These are phyloP conservation scores for Sacculina carcini DNA, from an alignment of 2,888 invertebrate genomes.

Conservation along the genomic window DNA sequence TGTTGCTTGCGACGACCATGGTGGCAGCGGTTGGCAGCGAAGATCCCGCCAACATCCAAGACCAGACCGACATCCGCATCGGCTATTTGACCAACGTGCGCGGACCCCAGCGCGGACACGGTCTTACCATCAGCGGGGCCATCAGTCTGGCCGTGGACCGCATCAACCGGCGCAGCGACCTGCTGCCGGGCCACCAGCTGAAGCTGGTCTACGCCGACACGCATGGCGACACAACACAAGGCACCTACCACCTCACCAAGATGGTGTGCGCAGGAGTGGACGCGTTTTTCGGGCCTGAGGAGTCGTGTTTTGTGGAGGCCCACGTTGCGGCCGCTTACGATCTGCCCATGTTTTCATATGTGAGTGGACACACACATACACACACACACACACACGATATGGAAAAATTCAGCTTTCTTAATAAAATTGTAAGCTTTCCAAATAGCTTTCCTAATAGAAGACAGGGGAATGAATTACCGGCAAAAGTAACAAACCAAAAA, in stretches of 20 bases:
- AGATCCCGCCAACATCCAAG: too few relatives aligned
- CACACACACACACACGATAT: too few relatives aligned
- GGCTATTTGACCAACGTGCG: slow-evolving; percentile 63
- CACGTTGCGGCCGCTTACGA: slow-evolving; percentile 77
- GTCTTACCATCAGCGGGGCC: slow-evolving; percentile 67
- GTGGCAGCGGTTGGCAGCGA: not conserved
- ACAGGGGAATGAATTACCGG: too few relatives aligned
- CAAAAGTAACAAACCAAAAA: too few relatives aligned
- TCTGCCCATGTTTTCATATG: slow-evolving; percentile 89
- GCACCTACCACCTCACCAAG: slow-evolving; percentile 57
- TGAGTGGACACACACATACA: too few relatives aligned
- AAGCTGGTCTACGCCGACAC: slow-evolving; percentile 19
- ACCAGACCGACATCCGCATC: slow-evolving; percentile 33
- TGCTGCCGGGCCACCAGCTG: slow-evolving; percentile 19
- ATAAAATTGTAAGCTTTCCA: too few relatives aligned
- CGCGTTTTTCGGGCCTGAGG: slow-evolving; percentile 87
- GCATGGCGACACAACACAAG: slow-evolving; percentile 51
- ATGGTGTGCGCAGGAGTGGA: slow-evolving; percentile 72
- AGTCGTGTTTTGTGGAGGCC: slow-evolving; percentile 77
- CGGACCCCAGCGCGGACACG: slow-evolving; percentile 41
- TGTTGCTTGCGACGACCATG: not conserved
- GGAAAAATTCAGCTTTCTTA: too few relatives aligned
- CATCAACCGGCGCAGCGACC: slow-evolving; percentile 26
- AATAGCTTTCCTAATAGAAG: too few relatives aligned
- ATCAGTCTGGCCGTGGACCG: slow-evolving; percentile 62